These are phyloP conservation scores for Neodiprion fabricii DNA, from an alignment of 1,140 invertebrate species.

Conservation along the genomic window DNA sequence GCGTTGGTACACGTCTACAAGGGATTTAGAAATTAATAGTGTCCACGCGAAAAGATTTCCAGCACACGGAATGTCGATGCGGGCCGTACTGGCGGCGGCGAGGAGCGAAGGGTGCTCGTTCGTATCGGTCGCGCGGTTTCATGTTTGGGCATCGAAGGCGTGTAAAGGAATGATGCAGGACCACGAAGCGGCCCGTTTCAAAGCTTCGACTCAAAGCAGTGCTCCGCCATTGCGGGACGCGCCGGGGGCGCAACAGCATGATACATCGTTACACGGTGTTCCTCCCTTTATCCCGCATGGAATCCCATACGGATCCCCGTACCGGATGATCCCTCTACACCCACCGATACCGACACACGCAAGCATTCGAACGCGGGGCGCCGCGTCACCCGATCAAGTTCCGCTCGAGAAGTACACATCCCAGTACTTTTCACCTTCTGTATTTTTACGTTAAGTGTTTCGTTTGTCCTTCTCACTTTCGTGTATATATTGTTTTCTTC, in stretches of 20 bases:
- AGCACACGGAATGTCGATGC: slow-evolving; percentile 25
- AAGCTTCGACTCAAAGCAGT: slow-evolving; percentile 51
- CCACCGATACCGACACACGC: neutral
- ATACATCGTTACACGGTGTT: slow-evolving; percentile 62
- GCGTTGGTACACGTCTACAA: slow-evolving; percentile 4
- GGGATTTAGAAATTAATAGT: slow-evolving; percentile 53
- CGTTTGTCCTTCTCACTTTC: too few relatives aligned
- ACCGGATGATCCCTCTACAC: slow-evolving; percentile 8
- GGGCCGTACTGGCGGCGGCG: slow-evolving; percentile 3
- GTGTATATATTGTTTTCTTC: too few relatives aligned
- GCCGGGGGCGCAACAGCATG: slow-evolving; percentile 61
- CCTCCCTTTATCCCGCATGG: slow-evolving; percentile 46
- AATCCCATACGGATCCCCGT: slow-evolving; percentile 14
- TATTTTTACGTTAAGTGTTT: too few relatives aligned
- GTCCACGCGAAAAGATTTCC: slow-evolving; percentile 48
- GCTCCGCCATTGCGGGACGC: slow-evolving; percentile 53
- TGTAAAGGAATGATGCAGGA: slow-evolving; percentile 57
- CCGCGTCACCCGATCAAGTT: too few relatives aligned
- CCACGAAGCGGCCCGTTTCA: slow-evolving; percentile 42
- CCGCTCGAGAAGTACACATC: too few relatives aligned
- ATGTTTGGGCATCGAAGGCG: slow-evolving; percentile 57
- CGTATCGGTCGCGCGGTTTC: slow-evolving; percentile 48
- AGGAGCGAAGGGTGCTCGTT: slow-evolving; percentile 34
- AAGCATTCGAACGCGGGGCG: neutral
- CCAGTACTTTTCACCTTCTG: too few relatives aligned